Base-by-base conservation (phyloP, 2,113 vertebrate genomes). In the Arothron firmamentum region DNA sequence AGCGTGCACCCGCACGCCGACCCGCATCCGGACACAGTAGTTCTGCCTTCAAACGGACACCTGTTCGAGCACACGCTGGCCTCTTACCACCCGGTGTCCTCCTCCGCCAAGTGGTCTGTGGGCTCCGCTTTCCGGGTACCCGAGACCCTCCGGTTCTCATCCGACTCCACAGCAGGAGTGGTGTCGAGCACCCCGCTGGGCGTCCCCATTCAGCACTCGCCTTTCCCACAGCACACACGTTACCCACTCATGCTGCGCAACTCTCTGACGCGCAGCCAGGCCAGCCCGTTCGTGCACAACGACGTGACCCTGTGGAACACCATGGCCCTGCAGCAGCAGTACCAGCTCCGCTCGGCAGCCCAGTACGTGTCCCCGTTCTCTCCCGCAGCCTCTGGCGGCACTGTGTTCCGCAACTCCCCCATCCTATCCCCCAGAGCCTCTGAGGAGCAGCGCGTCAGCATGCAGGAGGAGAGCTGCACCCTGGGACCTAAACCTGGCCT, bases 241-340 rank as follows among this genome's bases (percentile, higher is more conserved):
- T 99, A 99, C 78, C 97, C 97, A 0, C 87, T 99, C 67, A 94
- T 98, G 92, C 81, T 99, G 87, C 92, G 95, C 70, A 97, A 93
- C 84, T 96, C 95, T 2, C 80, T 98, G 86, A 93, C 94, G 2
- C 93, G 96, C 62, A 92, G 90, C 80, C 94, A 94, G 59, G 89
- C 89, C 16, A 92, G 91, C 55, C 93, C 97, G 0, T 97, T 98
- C 83, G 23, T 96, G 83, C 94, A 94, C 82, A 95, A 91, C 0
- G 97, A 99, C 0, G 92, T 99, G 79, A 95, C 97, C 16, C 87
- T 99, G 75, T 99, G 97, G 97, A 98, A 96, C 87, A 96, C 95
- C 73, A 93, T 99, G 96, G 96, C 95, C 0, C 88, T 98, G 82
- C 97, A 98, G 90, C 97, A 99, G 82, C 97, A 98, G 84, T 98